phyloP scores from a whole-genome alignment of 2,113 vertebrate genomes.

The Porphyrio hochstetteri region DNA sequence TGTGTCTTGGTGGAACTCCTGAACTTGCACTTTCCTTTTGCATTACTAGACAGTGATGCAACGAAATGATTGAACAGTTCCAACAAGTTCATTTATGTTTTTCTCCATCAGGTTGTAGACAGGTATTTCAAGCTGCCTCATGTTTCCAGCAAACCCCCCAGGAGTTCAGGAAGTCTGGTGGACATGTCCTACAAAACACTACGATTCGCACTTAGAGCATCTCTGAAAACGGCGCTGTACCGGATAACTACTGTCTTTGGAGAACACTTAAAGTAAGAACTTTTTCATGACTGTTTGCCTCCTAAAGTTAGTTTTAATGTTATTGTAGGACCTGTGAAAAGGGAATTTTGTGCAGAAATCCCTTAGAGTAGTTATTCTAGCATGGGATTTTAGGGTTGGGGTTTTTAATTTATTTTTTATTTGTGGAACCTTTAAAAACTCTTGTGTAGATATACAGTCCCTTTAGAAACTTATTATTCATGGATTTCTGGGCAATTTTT shows the following conservation, averaged over 20 bases:
- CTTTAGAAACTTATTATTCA: not conserved
- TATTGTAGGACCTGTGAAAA: not conserved
- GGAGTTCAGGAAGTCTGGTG: slow-evolving; percentile 79
- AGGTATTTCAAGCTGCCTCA: slow-evolving; percentile 98
- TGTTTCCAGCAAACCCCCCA: slow-evolving; percentile 89
- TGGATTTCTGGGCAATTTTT: not conserved
- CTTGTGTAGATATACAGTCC: not conserved
- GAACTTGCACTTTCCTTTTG: not conserved
- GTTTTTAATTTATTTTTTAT: not conserved
- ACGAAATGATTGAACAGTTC: not conserved
- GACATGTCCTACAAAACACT: slow-evolving; percentile 91
- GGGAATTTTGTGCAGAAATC: not conserved
- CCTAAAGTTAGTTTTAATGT: not conserved
- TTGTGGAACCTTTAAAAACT: not conserved
- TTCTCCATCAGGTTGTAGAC: slow-evolving; percentile 86
- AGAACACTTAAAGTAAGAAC: slow-evolving; percentile 90
- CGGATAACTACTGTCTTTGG: slow-evolving; percentile 92
- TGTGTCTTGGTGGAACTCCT: not conserved
- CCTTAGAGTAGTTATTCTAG: not conserved
- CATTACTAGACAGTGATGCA: not conserved
- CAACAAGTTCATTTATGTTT: not conserved
- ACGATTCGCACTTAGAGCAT: slow-evolving; percentile 90
- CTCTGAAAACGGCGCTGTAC: slow-evolving; percentile 94
- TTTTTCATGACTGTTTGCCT: not conserved
- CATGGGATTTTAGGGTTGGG: not conserved